Conservation (phyloP, 1,140 invertebrate species). For the Arion vulgaris region DNA sequence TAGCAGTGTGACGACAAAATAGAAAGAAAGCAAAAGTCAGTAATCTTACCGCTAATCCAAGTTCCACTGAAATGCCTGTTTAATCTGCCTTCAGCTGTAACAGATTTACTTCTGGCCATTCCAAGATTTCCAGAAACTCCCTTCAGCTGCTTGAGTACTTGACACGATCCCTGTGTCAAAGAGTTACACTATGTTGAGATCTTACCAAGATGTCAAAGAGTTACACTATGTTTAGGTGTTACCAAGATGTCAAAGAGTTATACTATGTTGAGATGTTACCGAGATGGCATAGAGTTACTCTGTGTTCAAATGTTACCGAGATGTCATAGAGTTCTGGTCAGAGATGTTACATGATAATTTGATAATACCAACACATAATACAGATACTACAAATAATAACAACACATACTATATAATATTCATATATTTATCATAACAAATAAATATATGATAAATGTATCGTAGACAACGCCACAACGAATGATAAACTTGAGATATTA, state of each 20-base stretch:
- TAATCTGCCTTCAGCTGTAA: slow-evolving; percentile 9
- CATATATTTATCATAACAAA: neutral
- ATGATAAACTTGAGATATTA: neutral
- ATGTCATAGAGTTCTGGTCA: no score
- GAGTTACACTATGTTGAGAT: neutral
- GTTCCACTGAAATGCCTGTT: neutral
- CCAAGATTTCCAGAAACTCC: slow-evolving; percentile 54
- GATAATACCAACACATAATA: neutral
- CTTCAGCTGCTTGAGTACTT: slow-evolving; percentile 65
- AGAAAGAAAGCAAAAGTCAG: no score
- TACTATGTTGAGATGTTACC: no score
- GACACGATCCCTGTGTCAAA: slow-evolving; percentile 62
- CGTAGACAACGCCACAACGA: no score
- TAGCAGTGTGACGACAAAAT: no score
- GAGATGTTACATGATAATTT: no score
- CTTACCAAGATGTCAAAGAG: no score
- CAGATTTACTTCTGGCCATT: slow-evolving; percentile 2
- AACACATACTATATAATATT: neutral
- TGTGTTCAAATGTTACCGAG: no score
- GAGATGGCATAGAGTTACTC: no score
- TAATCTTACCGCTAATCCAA: neutral
- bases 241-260: no score
- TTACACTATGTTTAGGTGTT: no score
- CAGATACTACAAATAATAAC: neutral
- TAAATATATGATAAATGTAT: no score